Percentiles rank a stretch among this genome's conserved stretches.
phyloP scores from a whole-genome alignment of 2,888 invertebrate genomes.

The Parnassius smintheus region DNA sequence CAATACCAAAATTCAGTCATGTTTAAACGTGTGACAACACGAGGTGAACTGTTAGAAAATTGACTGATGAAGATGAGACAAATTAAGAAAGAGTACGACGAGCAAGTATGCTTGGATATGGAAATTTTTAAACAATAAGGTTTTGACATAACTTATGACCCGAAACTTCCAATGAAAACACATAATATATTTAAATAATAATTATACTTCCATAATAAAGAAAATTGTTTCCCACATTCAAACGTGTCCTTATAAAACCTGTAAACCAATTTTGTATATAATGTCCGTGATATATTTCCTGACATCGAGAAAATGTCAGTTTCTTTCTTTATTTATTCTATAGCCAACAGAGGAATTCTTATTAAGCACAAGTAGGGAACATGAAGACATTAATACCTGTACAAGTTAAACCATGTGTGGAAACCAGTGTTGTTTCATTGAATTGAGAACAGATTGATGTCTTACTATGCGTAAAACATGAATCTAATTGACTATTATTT shows the following conservation, averaged over 20 bases:
- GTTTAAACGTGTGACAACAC: no score
- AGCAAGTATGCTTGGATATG: no score
- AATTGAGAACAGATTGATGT: not conserved
- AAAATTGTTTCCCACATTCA: no score
- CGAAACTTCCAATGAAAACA: no score
- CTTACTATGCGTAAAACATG: not conserved
- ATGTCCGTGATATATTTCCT: constrained; percentile 9
- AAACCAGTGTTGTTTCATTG: not conserved
- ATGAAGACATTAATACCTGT: constrained; percentile 12
- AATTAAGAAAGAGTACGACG: no score
- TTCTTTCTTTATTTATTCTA: constrained; percentile 4
- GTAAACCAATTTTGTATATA: not conserved
- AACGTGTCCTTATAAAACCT: not conserved
- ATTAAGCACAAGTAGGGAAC: constrained; percentile 18
- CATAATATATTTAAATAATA: not conserved
- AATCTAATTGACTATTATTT: no score
- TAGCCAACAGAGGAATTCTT: constrained; percentile 14
- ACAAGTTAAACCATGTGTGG: constrained; percentile 15
- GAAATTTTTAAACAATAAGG: no score
- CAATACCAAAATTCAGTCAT: not conserved
- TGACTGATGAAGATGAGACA: no score
- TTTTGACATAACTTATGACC: no score
- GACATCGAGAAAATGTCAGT: constrained; percentile 12
- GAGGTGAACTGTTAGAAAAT: no score
- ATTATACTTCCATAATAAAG: no score